Conservation (phyloP, 2,888 invertebrate genomes). For the Pecten maximus region DNA sequence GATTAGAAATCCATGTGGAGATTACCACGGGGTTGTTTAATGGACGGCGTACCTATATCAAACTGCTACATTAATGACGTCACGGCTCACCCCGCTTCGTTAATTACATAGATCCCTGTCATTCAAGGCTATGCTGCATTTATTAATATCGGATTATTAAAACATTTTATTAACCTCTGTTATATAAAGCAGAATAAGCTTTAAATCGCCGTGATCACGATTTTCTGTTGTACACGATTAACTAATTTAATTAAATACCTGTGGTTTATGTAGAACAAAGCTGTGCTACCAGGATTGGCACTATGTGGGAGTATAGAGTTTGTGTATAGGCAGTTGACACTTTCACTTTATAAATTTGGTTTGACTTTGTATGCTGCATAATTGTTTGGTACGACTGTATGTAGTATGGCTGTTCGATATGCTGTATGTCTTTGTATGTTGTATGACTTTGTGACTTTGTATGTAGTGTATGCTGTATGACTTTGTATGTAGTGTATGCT, state of each 20-base stretch:
- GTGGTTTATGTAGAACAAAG: background rate
- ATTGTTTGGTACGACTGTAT: no score
- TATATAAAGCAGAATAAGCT: background rate
- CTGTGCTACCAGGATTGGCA: background rate
- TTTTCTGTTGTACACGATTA: background rate
- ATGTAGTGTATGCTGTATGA: no score
- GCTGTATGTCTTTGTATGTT: no score
- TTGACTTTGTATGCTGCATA: no score
- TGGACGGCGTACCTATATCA: background rate
- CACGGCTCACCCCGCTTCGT: background rate
- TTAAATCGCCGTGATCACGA: no score
- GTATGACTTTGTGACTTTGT: no score
- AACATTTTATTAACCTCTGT: background rate
- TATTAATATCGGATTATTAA: constrained; percentile 26
- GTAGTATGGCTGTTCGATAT: no score
- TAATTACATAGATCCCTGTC: background rate
- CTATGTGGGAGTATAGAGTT: background rate
- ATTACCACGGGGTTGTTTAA: background rate
- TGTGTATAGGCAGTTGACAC: no score
- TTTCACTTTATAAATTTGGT: no score
- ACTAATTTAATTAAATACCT: background rate
- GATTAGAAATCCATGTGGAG: background rate
- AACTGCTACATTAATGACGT: background rate
- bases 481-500: no score
- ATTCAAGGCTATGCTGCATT: background rate